Conservation (phyloP, 2,113 vertebrate species). For the Clinocottus analis region DNA sequence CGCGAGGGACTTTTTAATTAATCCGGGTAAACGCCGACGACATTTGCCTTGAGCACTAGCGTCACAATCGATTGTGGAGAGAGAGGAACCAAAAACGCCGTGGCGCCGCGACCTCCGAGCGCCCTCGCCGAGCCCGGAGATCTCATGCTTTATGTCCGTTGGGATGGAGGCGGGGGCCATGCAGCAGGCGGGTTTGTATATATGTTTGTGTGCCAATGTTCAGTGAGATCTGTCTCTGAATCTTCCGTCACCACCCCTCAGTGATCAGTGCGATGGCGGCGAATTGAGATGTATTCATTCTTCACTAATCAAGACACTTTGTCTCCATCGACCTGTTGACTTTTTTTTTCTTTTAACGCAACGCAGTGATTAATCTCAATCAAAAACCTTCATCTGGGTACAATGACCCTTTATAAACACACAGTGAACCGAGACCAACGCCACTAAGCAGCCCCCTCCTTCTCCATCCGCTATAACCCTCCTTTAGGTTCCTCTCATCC, state of each 20-base stretch:
- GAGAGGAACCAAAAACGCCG: slow-evolving; percentile 76
- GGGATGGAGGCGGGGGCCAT: slow-evolving; percentile 1
- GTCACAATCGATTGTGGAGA: slow-evolving; percentile 77
- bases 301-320: neutral
- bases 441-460: neutral
- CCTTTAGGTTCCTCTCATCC: neutral
- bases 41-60: slow-evolving; percentile 75
- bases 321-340: neutral
- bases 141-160: slow-evolving; percentile 33
- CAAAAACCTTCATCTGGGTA: no score
- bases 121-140: slow-evolving; percentile 16
- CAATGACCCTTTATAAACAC: no score
- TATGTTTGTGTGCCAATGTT: neutral
- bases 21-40: slow-evolving; percentile 71
- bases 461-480: slow-evolving; percentile 5
- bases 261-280: no score
- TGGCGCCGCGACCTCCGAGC: slow-evolving; percentile 50
- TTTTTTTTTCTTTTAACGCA: no score
- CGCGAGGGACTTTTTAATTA: slow-evolving; percentile 79
- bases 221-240: neutral
- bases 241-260: no score
- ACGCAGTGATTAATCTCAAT: no score
- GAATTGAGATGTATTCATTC: neutral
- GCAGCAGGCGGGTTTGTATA: neutral
- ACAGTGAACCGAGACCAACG: slow-evolving; percentile 1